These are phyloP conservation scores for Myoxocephalus aenaeus DNA, from an alignment of 2,797 vertebrate genomes.

Conservation along the genomic window DNA sequence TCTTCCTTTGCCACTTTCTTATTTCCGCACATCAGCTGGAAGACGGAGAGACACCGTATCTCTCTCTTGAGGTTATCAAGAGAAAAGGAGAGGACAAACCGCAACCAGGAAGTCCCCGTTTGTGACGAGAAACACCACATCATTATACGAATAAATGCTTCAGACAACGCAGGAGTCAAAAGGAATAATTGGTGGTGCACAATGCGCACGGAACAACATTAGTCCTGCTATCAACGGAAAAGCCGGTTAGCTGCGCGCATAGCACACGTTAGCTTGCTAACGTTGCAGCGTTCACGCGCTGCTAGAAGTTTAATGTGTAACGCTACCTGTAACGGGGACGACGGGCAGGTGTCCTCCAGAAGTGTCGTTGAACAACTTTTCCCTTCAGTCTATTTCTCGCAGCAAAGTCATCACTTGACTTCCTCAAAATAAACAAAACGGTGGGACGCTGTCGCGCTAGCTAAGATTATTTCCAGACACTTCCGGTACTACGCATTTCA, in stretches of 20 bases:
- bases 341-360: neutral
- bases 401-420: constrained; percentile 20
- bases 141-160: neutral
- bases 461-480: fast-evolving
- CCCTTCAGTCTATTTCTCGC: neutral
- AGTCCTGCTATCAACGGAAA: neutral
- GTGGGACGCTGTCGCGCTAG: neutral
- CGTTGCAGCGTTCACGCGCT: neutral
- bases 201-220: neutral
- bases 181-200: fast-evolving
- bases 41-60: neutral
- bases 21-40: neutral
- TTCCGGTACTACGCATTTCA: neutral
- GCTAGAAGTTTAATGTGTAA: neutral
- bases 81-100: neutral
- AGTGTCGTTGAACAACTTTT: neutral
- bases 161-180: too few relatives aligned
- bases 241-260: neutral
- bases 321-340: constrained; percentile 36
- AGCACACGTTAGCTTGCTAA: constrained; percentile 14
- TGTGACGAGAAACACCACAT: neutral
- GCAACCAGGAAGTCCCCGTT: constrained; percentile 41
- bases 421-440: constrained; percentile 30
- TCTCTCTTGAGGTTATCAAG: neutral
- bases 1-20: neutral